Evolutionary conservation across 2,888 invertebrate species (phyloP), one percentile per base, ranked within the genome.

Genomic region (Troglohyphantes excavatus): DNA sequence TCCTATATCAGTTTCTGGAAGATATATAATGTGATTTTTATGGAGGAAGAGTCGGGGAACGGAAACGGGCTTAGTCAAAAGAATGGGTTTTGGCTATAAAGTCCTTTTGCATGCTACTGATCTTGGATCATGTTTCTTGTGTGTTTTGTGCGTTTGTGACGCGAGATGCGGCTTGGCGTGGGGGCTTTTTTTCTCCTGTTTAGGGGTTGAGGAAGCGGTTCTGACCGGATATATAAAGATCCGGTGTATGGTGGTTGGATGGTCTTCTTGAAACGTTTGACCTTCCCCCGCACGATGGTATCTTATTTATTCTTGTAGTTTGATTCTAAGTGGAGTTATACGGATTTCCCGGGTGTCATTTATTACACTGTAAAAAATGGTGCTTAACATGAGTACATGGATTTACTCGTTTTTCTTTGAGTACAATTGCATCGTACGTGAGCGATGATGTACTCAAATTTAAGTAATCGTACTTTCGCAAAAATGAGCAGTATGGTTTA

Each of bases 11-110:
- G 33, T 33, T n/a, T 39, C 13, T 53, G 53, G 23, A 17, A 53
- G 53, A 68, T 70, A 61, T 70, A 43, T 85, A 86, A 86, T 86
- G 85, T 23, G 68, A 59, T 65, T 86, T 86, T 86, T 86, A 86
- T 86, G 70, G 85, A 59, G 59, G 9, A 39, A 17, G 17, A 61
- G 26, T 43, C 26, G 65, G 11, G 17, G 53, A n/a, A 68, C 11
- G 17, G 43, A 39, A 39, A 39, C 17, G 53, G 33, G 70, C 26
- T 70, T 82, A 61, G 61, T 13, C 13, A 46, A 53, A 39, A 46
- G 33, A 39, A 21, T 23, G 39, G 70, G 46, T 7, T 27, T 43
- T 46, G 65, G 70, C 27, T 61, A 21, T 19, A 39, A 61, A 70
- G 68, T 70, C 75, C 75, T 63, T 84, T 78, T 76, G 78, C 85